Evolutionary conservation across 2,888 invertebrate genomes (phyloP), one percentile per base, ranked within the genome.

Genomic region (Margaritifera margaritifera): DNA sequence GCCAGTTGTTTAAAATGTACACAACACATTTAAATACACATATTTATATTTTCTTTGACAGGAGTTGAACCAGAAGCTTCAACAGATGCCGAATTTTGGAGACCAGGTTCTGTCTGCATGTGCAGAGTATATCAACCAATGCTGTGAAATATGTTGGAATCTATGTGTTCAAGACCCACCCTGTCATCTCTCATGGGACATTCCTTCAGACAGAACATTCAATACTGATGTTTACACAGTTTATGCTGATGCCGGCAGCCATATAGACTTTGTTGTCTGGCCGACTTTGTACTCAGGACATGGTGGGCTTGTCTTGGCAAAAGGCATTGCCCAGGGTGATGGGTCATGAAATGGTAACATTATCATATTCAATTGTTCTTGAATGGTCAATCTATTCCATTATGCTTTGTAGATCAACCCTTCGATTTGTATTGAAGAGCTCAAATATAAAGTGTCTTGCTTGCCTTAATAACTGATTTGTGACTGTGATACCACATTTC

Each of bases 81-180:
- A 70, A 15, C 57, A 54, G 15, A 71, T 62, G 27, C 57, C 66
- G 6, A 64, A 74, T 20, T 72, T 77, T 25, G 72, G 58, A 2
- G 74, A 72, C 18, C 60, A 64, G 51, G 61, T 70, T 25, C 62
- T 77, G 1, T 66, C 73, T 22, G 68, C 68, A 6, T 72, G 74
- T 42, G 62, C 56, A 25, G 19, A 58, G 0, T 77, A 69, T 62
- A 74, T 77, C 4, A 42, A 61, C 8, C 62, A 59, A 62, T 71
- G 71, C 25, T 67, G 71, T 25, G 74, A 74, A 60, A 52, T 74
- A 58, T 74, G 74, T 22, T 74, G 74, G 74, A 22, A 67, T 18
- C 71, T 74, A 69, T 25, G 74, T 20, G 66, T 77, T 20, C 77
- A 77, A 59, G 77, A 77, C 56, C 77, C 77, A 0, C 74, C 77